These are phyloP conservation scores for Megastigmus dorsalis DNA, from an alignment of 2,888 invertebrate species.

Conservation along the genomic window DNA sequence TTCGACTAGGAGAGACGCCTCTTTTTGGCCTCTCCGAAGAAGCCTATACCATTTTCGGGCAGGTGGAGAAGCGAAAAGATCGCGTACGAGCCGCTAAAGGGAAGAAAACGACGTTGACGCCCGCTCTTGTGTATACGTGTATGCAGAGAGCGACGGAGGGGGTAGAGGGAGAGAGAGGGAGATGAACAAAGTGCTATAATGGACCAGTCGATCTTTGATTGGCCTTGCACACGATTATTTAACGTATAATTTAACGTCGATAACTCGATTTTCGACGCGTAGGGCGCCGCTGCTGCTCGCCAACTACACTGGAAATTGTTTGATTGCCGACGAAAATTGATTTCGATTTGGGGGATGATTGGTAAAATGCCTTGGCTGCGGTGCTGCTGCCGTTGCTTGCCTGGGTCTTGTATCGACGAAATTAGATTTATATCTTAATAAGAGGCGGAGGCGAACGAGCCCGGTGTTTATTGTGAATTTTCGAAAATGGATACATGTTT, in stretches of 20 bases:
- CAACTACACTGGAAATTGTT: constrained; percentile 42
- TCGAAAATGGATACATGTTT: background rate
- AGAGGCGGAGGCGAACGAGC: background rate
- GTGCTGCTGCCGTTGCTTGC: background rate
- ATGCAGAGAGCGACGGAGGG: background rate
- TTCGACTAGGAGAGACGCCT: constrained; percentile 61
- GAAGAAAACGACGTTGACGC: constrained; percentile 60
- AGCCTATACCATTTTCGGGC: constrained; percentile 66
- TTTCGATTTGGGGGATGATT: constrained; percentile 39
- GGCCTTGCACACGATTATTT: constrained; percentile 41
- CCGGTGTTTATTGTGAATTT: background rate
- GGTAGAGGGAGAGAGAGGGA: background rate
- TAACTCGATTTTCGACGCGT: constrained; percentile 45
- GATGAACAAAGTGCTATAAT: constrained; percentile 43
- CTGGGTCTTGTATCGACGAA: too few species aligned
- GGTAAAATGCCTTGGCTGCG: constrained; percentile 9
- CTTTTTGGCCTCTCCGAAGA: too few species aligned
- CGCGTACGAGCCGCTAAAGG: constrained; percentile 58
- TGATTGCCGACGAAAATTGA: constrained; percentile 48
- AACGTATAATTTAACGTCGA: constrained; percentile 47
- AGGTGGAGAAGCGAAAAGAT: constrained; percentile 69
- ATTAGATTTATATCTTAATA: constrained; percentile 49
- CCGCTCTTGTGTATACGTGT: constrained; percentile 32
- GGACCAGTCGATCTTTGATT: constrained; percentile 22
- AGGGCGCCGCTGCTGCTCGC: background rate